Conservation (phyloP, 2,888 invertebrate genomes). For the Apoda limacodes region DNA sequence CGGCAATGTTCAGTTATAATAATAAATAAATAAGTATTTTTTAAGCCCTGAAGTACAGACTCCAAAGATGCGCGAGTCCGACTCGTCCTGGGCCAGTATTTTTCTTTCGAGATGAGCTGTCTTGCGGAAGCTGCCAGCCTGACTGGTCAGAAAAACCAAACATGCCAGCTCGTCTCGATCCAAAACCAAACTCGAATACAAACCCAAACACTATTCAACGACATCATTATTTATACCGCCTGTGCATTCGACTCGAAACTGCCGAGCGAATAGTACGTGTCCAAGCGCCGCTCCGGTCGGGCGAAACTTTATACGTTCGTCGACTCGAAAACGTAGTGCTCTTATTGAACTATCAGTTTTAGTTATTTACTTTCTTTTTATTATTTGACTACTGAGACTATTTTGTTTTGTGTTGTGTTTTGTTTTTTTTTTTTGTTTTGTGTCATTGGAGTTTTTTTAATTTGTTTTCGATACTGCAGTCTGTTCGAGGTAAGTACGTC, state of each 20-base stretch:
- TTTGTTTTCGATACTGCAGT: constrained; percentile 53
- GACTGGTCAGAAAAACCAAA: too few relatives aligned
- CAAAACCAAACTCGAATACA: too few relatives aligned
- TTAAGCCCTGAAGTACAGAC: too few relatives aligned
- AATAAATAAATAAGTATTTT: too few relatives aligned
- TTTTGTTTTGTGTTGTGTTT: constrained; percentile 53
- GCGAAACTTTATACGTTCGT: constrained; percentile 52
- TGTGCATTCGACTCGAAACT: constrained; percentile 46
- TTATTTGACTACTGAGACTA: constrained; percentile 33
- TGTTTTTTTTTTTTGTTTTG: constrained; percentile 52
- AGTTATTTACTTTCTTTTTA: constrained; percentile 33
- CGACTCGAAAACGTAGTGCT: constrained; percentile 50
- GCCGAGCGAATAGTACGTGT: constrained; percentile 39
- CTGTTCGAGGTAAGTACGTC: constrained; percentile 60
- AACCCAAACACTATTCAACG: background rate
- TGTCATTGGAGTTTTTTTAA: constrained; percentile 55
- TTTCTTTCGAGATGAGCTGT: too few relatives aligned
- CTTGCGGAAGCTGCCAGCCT: too few relatives aligned
- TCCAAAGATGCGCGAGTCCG: too few relatives aligned
- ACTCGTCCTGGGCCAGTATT: too few relatives aligned
- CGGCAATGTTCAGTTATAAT: too few relatives aligned
- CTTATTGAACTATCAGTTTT: constrained; percentile 36
- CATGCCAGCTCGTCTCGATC: too few relatives aligned
- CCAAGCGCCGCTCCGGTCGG: constrained; percentile 30
- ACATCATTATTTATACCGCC: constrained; percentile 1